Conservation (phyloP, 2,113 vertebrate genomes). For the Clarias magur region DNA sequence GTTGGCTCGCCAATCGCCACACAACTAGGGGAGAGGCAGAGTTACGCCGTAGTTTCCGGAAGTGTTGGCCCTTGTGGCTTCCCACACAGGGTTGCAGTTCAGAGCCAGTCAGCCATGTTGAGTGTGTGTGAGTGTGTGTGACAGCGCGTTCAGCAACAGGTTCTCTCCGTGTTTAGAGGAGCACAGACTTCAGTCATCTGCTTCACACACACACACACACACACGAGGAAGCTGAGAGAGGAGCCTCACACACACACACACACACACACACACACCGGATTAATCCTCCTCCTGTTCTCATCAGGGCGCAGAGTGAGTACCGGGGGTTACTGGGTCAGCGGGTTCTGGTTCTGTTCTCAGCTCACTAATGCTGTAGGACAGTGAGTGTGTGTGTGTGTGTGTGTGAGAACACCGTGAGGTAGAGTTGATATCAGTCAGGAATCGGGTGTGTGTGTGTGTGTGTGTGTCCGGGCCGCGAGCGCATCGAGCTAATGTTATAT, state of each 20-base stretch:
- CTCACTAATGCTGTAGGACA: too few relatives aligned
- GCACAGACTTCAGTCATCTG: not conserved
- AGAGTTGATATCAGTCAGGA: too few relatives aligned
- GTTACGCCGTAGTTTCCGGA: not conserved
- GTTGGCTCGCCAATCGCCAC: too few relatives aligned
- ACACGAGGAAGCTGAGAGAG: not conserved
- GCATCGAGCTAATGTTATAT: too few relatives aligned
- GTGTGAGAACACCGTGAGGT: too few relatives aligned
- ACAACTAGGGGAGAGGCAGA: too few relatives aligned
- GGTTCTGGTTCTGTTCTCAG: too few relatives aligned
- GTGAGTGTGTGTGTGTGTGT: too few relatives aligned
- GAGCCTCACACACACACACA: constrained; percentile 5
- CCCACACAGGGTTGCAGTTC: not conserved
- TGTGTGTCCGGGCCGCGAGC: too few relatives aligned
- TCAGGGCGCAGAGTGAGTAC: too few relatives aligned
- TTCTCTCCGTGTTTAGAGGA: constrained; percentile 37
- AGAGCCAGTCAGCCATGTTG: constrained; percentile 49
- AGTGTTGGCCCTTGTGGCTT: not conserved
- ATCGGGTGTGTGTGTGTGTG: too few relatives aligned
- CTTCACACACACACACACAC: not conserved
- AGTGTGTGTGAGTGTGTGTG: constrained; percentile 44
- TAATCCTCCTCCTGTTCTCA: not conserved
- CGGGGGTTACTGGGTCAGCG: too few relatives aligned
- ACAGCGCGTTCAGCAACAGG: constrained; percentile 51
- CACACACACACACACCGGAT: not conserved